Conservation (phyloP, 2,888 invertebrate species). For the Nymphalis urticae region DNA sequence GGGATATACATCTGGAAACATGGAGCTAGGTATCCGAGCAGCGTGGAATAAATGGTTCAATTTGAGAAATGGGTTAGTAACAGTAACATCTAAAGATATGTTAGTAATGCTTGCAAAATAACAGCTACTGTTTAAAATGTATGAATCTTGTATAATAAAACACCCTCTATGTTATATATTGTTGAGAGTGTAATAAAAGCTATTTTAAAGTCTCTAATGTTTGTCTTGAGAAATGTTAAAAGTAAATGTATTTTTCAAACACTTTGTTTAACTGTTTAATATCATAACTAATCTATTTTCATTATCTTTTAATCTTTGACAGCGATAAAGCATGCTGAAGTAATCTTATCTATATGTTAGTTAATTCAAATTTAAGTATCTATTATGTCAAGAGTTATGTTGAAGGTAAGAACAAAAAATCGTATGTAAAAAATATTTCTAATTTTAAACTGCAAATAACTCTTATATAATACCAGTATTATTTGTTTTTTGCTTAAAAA, state of each 20-base stretch:
- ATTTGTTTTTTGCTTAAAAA: too few species aligned
- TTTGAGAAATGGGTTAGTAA: not conserved
- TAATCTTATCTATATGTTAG: not conserved
- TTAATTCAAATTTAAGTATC: not conserved
- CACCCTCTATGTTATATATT: not conserved
- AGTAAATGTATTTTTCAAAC: too few species aligned
- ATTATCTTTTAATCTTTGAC: not conserved
- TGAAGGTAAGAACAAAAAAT: too few species aligned
- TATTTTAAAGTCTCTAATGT: not conserved
- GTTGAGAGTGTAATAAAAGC: not conserved
- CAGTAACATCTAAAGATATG: not conserved
- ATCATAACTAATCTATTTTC: not conserved
- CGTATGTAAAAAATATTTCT: too few species aligned
- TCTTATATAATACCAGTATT: too few species aligned
- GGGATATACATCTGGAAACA: slow-evolving; percentile 66
- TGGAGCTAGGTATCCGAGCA: slow-evolving; percentile 59
- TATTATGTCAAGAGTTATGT: slow-evolving; percentile 17
- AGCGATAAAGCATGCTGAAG: not conserved
- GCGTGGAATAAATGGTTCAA: slow-evolving; percentile 55
- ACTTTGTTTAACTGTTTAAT: not conserved
- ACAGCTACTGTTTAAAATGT: not conserved
- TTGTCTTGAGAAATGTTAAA: not conserved
- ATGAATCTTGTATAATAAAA: not conserved
- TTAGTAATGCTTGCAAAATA: not conserved
- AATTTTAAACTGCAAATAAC: too few species aligned